Percentiles rank a stretch among this genome's conserved stretches.
Evolutionary conservation across 2,113 vertebrate genomes (phyloP).

Genomic region (Pollimyrus isidori): DNA sequence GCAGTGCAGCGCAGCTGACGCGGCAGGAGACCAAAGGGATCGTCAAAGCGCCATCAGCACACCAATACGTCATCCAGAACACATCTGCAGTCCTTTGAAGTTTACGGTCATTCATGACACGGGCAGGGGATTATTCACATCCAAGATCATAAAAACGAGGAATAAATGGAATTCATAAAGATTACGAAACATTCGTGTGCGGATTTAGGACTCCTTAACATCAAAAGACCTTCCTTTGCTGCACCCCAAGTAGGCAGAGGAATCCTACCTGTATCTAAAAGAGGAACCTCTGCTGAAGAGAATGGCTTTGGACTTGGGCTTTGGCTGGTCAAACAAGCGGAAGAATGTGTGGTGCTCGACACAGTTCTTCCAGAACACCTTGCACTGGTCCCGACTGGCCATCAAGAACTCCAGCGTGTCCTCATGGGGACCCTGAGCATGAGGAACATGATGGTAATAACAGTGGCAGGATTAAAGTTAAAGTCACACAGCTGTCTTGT

Average conservation of each 20-base stretch:
- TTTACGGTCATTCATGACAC: not conserved
- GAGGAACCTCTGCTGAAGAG: conserved; percentile 17
- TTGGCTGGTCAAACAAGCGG: conserved; percentile 83
- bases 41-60: not conserved
- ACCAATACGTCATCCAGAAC: not conserved
- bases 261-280: conserved; percentile 3
- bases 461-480: not conserved
- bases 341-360: conserved; percentile 96
- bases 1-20: not conserved
- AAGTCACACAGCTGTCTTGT: not conserved
- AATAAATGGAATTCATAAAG: not conserved
- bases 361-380: conserved; percentile 97
- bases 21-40: not conserved
- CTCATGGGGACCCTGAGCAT: conserved; percentile 79
- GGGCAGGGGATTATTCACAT: not conserved
- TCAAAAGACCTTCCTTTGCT: not conserved
- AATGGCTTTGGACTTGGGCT: conserved; percentile 47
- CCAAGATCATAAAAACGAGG: not conserved
- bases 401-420: conserved; percentile 89
- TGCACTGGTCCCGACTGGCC: conserved; percentile 86
- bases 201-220: not conserved
- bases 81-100: not conserved
- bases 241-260: not conserved
- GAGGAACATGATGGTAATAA: not conserved
- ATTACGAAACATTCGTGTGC: not conserved